Percentiles rank a stretch among this genome's conserved stretches.
These are phyloP conservation scores for Amphipyra tragopoginis DNA, from an alignment of 2,888 invertebrate species.

Conservation along the genomic window DNA sequence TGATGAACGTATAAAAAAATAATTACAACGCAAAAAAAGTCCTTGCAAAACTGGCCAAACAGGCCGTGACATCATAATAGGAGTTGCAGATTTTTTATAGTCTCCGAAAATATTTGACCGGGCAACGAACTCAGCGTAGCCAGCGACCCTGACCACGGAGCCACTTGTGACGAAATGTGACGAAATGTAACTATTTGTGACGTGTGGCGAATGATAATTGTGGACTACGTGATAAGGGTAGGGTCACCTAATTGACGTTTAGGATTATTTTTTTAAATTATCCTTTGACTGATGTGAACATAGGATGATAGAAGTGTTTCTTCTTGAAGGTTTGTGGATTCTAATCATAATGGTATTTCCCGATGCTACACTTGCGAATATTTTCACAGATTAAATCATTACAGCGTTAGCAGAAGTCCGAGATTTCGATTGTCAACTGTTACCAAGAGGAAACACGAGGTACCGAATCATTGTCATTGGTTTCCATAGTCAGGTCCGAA, in stretches of 20 bases:
- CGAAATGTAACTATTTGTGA: constrained; percentile 62
- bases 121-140: constrained; percentile 76
- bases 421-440: not conserved
- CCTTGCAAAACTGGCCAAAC: constrained; percentile 68
- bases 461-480: not conserved
- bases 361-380: not conserved
- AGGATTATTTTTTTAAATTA: constrained; percentile 4
- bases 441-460: constrained; percentile 3
- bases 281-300: not conserved
- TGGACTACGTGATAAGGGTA: constrained; percentile 45
- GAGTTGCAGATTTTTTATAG: constrained; percentile 80
- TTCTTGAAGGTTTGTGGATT: not conserved
- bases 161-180: constrained; percentile 74
- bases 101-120: constrained; percentile 83
- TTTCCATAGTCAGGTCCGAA: too few species aligned
- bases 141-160: constrained; percentile 79
- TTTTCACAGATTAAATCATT: not conserved
- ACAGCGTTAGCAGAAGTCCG: too few species aligned
- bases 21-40: constrained; percentile 62
- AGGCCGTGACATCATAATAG: constrained; percentile 81
- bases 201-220: constrained; percentile 49
- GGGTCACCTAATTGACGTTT: constrained; percentile 17
- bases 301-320: not conserved
- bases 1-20: constrained; percentile 55
- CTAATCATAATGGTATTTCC: not conserved